Evolutionary conservation across 2,113 vertebrate genomes (phyloP).

Genomic region (Mohoua ochrocephala): DNA sequence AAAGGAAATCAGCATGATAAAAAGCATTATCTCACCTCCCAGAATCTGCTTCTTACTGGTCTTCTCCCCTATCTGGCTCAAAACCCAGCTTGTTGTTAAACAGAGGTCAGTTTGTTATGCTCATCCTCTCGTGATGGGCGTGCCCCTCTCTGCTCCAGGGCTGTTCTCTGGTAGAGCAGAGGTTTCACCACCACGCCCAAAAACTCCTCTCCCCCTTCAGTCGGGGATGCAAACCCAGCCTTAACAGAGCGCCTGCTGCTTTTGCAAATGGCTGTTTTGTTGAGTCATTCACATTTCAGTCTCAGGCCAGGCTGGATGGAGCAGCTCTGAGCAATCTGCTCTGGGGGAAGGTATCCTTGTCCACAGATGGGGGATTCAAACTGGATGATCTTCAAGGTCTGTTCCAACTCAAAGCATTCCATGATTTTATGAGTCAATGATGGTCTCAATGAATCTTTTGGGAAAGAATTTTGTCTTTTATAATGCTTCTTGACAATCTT

Average conservation of each 20-base stretch:
- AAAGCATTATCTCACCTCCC: not conserved
- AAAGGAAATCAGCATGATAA: not conserved
- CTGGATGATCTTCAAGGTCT: not conserved
- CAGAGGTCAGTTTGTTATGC: not conserved
- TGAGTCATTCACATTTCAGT: not conserved
- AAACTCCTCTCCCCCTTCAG: not conserved
- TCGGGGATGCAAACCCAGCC: fast-evolving
- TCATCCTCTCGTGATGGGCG: not conserved
- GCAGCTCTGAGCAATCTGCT: not conserved
- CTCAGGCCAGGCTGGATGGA: not conserved
- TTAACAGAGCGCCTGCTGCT: not conserved
- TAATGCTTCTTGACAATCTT: not conserved
- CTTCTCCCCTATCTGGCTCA: not conserved
- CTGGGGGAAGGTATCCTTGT: not conserved
- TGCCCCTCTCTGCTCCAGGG: not conserved
- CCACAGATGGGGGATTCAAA: not conserved
- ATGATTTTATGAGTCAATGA: not conserved
- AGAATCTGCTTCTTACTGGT: not conserved
- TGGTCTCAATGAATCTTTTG: not conserved
- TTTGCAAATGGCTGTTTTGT: not conserved
- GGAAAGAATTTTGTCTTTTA: not conserved
- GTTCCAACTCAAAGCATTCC: not conserved
- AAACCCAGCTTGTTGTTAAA: not conserved
- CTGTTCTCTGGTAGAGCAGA: not conserved
- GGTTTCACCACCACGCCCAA: not conserved